Conservation (phyloP, 2,113 vertebrate species). For the Hydrochoerus hydrochaeris region DNA sequence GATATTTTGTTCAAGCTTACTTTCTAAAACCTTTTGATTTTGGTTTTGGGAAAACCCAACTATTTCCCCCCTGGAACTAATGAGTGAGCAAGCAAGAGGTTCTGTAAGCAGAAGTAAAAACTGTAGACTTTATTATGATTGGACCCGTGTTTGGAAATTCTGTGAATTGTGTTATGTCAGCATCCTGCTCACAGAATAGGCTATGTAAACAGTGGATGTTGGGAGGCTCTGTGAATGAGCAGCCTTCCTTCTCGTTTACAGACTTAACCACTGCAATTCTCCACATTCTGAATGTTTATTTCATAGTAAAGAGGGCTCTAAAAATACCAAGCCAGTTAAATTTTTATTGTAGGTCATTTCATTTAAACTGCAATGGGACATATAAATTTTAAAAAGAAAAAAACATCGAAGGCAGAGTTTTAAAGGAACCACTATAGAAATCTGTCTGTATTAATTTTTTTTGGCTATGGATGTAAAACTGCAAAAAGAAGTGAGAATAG, state of each 20-base stretch:
- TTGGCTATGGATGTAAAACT: constrained; percentile 51
- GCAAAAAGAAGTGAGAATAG: constrained; percentile 12
- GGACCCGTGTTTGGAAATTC: constrained; percentile 80
- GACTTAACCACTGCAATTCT: constrained; percentile 47
- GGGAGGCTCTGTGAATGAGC: constrained; percentile 64
- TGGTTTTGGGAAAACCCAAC: constrained; percentile 68
- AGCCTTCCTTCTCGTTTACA: constrained; percentile 52
- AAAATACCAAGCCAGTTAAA: constrained; percentile 75
- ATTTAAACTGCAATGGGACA: constrained; percentile 51
- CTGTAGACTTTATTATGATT: constrained; percentile 79
- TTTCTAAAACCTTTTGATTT: constrained; percentile 73
- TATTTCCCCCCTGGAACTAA: constrained; percentile 57
- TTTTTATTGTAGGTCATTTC: constrained; percentile 76
- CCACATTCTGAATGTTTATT: constrained; percentile 72
- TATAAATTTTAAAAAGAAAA: constrained; percentile 57
- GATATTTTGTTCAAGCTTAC: constrained; percentile 39
- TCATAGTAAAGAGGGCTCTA: constrained; percentile 73
- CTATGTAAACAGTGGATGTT: constrained; percentile 74
- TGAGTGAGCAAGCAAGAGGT: constrained; percentile 70
- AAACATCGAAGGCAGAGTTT: constrained; percentile 42
- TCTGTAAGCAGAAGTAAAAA: constrained; percentile 79
- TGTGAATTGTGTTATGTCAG: constrained; percentile 80
- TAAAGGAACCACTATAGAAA: constrained; percentile 73
- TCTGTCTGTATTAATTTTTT: constrained; percentile 47
- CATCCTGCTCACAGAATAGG: constrained; percentile 65